Percentiles rank a stretch among this genome's conserved stretches.
phyloP scores from a whole-genome alignment of 1,140 invertebrate species.

The Brachionus plicatilis region DNA sequence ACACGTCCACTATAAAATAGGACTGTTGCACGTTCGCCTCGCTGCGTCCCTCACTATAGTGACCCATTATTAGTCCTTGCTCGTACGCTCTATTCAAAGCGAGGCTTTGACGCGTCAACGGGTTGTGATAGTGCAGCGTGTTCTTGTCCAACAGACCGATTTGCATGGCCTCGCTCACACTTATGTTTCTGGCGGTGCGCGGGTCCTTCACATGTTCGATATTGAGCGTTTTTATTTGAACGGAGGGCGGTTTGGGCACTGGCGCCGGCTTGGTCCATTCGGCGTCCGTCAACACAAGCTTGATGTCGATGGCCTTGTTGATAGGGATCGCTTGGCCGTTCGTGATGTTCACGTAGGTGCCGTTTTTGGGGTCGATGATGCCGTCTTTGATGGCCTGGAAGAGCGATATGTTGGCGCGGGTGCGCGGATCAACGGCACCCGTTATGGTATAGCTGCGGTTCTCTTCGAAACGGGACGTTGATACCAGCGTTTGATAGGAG shows the following conservation, averaged over 20 bases:
- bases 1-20: constrained; percentile 40
- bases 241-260: constrained; percentile 47
- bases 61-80: constrained; percentile 64
- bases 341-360: constrained; percentile 67
- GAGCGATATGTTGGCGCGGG: constrained; percentile 71
- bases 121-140: constrained; percentile 56
- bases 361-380: constrained; percentile 71
- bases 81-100: constrained; percentile 70
- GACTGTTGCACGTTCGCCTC: neutral
- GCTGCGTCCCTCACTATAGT: neutral
- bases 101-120: constrained; percentile 46
- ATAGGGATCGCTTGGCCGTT: constrained; percentile 64
- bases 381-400: constrained; percentile 76
- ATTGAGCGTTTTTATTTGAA: constrained; percentile 40
- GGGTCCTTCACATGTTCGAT: constrained; percentile 66
- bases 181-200: constrained; percentile 67
- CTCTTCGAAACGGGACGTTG: constrained; percentile 45
- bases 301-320: constrained; percentile 56
- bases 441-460: constrained; percentile 55
- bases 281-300: constrained; percentile 58
- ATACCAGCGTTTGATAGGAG: constrained; percentile 40
- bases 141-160: constrained; percentile 68
- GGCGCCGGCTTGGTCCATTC: constrained; percentile 60
- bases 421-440: constrained; percentile 72
- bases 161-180: constrained; percentile 71